Conservation (phyloP, 2,797 vertebrate genomes). For the Sebastes taczanowskii region DNA sequence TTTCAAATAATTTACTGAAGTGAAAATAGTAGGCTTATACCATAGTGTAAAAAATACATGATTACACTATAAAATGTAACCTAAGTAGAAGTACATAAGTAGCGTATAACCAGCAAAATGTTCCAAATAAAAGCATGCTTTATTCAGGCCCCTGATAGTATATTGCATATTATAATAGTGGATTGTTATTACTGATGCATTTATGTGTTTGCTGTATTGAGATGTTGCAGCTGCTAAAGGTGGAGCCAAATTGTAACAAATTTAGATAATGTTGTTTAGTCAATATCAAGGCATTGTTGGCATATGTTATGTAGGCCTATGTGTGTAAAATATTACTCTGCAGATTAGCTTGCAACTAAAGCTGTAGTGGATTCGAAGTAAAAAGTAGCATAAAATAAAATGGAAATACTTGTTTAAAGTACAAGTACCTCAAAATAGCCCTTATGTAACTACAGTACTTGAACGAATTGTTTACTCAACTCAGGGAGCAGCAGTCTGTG, state of each 20-base stretch:
- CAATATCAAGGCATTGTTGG: not conserved
- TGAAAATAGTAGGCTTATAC: not conserved
- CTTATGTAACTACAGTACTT: not conserved
- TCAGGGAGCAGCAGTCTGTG: constrained; percentile 34
- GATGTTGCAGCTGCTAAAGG: not conserved
- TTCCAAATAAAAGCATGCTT: not conserved
- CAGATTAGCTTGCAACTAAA: not conserved
- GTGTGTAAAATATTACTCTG: not conserved
- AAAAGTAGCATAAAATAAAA: not conserved
- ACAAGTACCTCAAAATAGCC: not conserved
- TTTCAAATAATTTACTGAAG: not conserved
- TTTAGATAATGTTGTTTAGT: not conserved
- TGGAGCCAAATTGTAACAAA: not conserved
- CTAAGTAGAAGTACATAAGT: not conserved
- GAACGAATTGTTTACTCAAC: not conserved
- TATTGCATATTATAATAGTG: not conserved
- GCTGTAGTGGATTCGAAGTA: not conserved
- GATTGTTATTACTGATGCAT: not conserved
- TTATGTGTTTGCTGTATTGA: not conserved
- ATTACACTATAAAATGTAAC: not conserved
- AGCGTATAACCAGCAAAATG: not conserved
- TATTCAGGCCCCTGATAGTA: not conserved
- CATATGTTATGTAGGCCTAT: no score
- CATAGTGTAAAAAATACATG: not conserved
- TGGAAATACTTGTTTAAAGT: not conserved